Evolutionary conservation across 1,140 invertebrate species (phyloP).

Genomic region (Asobara japonica): DNA sequence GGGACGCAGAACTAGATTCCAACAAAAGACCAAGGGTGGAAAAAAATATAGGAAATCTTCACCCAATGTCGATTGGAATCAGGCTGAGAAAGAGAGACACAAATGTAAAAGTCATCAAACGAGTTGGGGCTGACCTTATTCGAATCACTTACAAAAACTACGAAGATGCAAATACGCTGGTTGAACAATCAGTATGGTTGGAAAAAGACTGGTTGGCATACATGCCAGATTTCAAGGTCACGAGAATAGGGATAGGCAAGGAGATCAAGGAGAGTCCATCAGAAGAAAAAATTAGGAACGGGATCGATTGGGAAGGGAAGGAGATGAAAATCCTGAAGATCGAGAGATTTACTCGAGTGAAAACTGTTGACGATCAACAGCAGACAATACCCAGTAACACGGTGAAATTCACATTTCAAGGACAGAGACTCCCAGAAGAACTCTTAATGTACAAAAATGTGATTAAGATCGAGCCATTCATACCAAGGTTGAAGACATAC

Average conservation of each 20-base stretch:
- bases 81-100: slow-evolving; percentile 4
- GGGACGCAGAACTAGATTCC: background rate
- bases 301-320: slow-evolving; percentile 17
- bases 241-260: slow-evolving; percentile 8
- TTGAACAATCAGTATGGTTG: background rate
- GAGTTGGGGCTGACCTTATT: slow-evolving; percentile 6
- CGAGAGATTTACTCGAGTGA: slow-evolving; percentile 21
- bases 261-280: slow-evolving; percentile 12
- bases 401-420: slow-evolving; percentile 20
- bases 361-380: background rate
- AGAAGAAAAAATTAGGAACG: slow-evolving; percentile 17
- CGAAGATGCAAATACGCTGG: slow-evolving; percentile 3
- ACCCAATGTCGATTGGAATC: slow-evolving; percentile 21
- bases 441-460: slow-evolving; percentile 23
- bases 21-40: background rate
- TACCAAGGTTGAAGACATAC: background rate
- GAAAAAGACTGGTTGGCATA: slow-evolving; percentile 17
- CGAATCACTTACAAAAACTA: background rate
- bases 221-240: slow-evolving; percentile 13
- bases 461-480: slow-evolving; percentile 19
- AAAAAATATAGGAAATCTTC: slow-evolving; percentile 6
- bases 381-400: slow-evolving; percentile 1
- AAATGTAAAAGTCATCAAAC: slow-evolving; percentile 14
- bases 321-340: background rate
- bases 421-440: background rate